These are phyloP conservation scores for Cricetomys ansorgei DNA, from an alignment of 2,113 vertebrate genomes.

Conservation along the genomic window DNA sequence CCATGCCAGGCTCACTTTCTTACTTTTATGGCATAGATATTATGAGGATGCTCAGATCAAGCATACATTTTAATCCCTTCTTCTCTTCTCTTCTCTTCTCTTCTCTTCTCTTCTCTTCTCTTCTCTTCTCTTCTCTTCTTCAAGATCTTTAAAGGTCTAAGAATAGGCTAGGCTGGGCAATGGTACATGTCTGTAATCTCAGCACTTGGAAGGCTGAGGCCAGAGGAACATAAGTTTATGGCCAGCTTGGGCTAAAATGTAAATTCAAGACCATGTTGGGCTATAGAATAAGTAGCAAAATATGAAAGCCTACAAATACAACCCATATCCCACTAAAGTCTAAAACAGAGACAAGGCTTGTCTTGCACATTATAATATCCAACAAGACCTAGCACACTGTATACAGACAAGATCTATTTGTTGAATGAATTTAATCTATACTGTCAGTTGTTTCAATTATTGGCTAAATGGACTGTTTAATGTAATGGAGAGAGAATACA, in stretches of 20 bases:
- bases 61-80: not conserved
- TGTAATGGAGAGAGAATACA: not conserved
- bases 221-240: not conserved
- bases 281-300: not conserved
- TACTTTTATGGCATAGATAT: conserved; percentile 36
- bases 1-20: not conserved
- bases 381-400: conserved; percentile 10
- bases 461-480: not conserved
- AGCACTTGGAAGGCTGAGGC: not conserved
- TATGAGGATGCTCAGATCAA: not conserved
- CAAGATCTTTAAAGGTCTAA: conserved; percentile 12
- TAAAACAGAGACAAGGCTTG: conserved; percentile 20
- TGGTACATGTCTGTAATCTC: not conserved
- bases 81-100: conserved; percentile 13
- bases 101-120: conserved; percentile 1
- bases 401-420: conserved; percentile 14
- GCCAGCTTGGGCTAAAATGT: not conserved
- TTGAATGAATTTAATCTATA: conserved; percentile 54
- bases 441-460: not conserved
- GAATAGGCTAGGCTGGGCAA: not conserved
- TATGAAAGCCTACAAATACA: not conserved
- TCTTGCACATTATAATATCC: not conserved
- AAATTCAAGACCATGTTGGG: not conserved
- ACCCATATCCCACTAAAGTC: not conserved
- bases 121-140: not conserved